phyloP scores from a whole-genome alignment of 2,888 invertebrate species.

The Geophilus truncorum region DNA sequence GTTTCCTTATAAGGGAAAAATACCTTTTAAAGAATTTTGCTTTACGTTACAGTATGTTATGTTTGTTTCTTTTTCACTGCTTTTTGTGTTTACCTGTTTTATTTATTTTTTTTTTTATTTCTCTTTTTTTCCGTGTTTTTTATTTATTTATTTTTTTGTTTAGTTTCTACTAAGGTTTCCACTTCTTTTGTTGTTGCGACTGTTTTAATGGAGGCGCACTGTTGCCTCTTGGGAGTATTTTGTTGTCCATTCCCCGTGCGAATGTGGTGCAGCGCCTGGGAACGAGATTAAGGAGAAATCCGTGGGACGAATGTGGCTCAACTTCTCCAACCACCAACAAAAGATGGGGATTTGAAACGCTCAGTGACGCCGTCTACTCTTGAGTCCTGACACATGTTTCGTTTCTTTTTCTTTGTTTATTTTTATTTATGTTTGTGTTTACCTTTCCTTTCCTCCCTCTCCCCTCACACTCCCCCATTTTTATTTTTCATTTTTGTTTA shows the following conservation, averaged over 20 bases:
- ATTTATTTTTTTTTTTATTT: too few species aligned
- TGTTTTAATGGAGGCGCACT: not conserved
- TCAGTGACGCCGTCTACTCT: constrained; percentile 1
- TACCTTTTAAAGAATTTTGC: too few species aligned
- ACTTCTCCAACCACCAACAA: constrained; percentile 25
- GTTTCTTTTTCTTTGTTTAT: not conserved
- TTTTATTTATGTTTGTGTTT: not conserved
- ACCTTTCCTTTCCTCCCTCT: not conserved
- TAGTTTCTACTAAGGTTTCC: not conserved
- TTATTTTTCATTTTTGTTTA: not conserved
- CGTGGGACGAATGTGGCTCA: constrained; percentile 17
- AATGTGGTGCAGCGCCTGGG: constrained; percentile 11
- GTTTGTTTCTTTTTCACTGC: too few species aligned
- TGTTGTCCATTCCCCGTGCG: constrained; percentile 27
- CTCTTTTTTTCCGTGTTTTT: not conserved
- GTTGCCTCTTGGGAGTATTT: constrained; percentile 11
- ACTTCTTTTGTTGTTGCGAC: not conserved
- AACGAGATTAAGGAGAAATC: constrained; percentile 21
- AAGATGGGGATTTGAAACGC: not conserved
- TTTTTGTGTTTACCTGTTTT: too few species aligned
- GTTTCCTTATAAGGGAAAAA: too few species aligned
- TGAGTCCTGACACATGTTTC: not conserved
- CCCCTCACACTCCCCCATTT: too few species aligned
- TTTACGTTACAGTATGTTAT: too few species aligned
- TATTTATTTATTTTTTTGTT: not conserved